These are phyloP conservation scores for Myzus persicae DNA, from an alignment of 1,140 invertebrate species.

Conservation along the genomic window DNA sequence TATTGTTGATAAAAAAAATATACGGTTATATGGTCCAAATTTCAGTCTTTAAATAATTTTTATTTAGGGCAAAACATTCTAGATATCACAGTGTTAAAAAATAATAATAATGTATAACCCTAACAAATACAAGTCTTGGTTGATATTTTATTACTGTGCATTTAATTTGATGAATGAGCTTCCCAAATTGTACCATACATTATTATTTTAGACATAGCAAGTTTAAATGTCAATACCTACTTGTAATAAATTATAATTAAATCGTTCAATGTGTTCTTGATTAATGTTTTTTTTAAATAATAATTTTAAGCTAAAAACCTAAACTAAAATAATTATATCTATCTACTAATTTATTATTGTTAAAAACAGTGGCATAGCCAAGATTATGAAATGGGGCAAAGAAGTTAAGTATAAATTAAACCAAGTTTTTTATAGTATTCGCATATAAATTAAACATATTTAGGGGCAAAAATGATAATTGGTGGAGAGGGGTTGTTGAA, in stretches of 20 bases:
- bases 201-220: not conserved
- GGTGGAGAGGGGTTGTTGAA: too few species aligned
- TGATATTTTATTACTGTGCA: conserved; percentile 38
- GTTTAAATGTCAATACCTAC: conserved; percentile 31
- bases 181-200: not conserved
- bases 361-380: too few species aligned
- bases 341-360: not conserved
- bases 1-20: conserved; percentile 45
- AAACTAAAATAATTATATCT: not conserved
- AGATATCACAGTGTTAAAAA: conserved; percentile 51
- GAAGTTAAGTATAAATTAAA: too few species aligned
- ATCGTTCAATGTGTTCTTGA: too few species aligned
- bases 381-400: too few species aligned
- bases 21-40: conserved; percentile 53
- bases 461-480: too few species aligned
- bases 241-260: not conserved
- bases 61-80: conserved; percentile 55
- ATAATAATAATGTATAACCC: conserved; percentile 38
- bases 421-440: too few species aligned
- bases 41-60: conserved; percentile 52
- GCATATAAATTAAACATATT: too few species aligned
- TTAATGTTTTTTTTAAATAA: not conserved
- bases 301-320: not conserved
- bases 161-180: conserved; percentile 48
- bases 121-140: conserved; percentile 37